phyloP scores from a whole-genome alignment of 2,888 invertebrate genomes.

The Drosophila phalerata region DNA sequence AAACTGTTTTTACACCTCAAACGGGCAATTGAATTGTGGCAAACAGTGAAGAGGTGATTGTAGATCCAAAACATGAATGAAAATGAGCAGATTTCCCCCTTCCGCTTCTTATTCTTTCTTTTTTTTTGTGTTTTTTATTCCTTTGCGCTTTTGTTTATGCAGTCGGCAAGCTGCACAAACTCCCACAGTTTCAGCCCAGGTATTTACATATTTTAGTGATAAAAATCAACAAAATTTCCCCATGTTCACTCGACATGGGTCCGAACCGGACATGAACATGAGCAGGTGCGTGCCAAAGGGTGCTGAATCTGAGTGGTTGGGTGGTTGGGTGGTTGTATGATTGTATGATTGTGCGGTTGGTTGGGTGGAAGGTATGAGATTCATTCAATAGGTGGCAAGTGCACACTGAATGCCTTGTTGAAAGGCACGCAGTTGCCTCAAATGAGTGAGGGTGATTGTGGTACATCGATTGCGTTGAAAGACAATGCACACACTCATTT shows the following conservation, averaged over 20 bases:
- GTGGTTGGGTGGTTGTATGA: conserved; percentile 7
- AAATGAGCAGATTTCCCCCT: conserved; percentile 68
- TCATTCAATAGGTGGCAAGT: conserved; percentile 25
- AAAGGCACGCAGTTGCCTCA: conserved; percentile 15
- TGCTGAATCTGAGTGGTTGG: conserved; percentile 11
- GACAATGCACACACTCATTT: neutral
- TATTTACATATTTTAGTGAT: conserved; percentile 81
- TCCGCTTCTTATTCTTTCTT: conserved; percentile 4
- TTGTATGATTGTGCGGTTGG: neutral
- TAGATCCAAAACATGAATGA: conserved; percentile 77
- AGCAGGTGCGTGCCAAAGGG: conserved; percentile 54
- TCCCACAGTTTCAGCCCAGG: conserved; percentile 70
- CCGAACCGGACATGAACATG: conserved; percentile 51
- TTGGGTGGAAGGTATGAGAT: neutral
- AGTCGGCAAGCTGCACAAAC: conserved; percentile 75
- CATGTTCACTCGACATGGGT: conserved; percentile 25
- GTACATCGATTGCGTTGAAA: conserved; percentile 13
- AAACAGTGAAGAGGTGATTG: neutral
- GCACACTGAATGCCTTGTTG: conserved; percentile 18
- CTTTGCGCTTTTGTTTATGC: conserved; percentile 67
- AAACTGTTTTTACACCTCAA: conserved; percentile 69
- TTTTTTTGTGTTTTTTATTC: conserved; percentile 25
- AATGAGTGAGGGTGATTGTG: neutral
- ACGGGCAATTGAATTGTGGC: neutral
- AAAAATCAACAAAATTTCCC: conserved; percentile 74